These are phyloP conservation scores for Tenebrosternarchus preto DNA, from an alignment of 2,113 vertebrate species.

Conservation along the genomic window DNA sequence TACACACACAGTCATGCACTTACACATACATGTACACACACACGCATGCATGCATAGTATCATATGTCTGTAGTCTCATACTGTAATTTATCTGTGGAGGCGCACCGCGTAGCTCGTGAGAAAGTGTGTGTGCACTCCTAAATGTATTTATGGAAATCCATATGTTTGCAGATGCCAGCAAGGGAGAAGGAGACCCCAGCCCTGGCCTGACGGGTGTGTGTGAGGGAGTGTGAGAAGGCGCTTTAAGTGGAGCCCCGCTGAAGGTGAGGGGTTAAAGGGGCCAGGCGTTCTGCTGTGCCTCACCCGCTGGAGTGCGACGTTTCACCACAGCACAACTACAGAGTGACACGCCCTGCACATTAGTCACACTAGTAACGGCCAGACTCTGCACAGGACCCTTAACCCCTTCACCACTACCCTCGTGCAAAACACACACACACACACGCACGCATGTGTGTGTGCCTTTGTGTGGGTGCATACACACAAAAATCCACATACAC, in stretches of 20 bases:
- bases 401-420: constrained; percentile 61
- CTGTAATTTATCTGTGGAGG: constrained; percentile 19
- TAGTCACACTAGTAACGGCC: constrained; percentile 75
- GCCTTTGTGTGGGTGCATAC: too few species aligned
- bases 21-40: not conserved
- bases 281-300: constrained; percentile 75
- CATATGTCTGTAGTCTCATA: not conserved
- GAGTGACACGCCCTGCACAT: constrained; percentile 77
- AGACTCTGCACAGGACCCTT: constrained; percentile 63
- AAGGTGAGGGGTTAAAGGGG: constrained; percentile 75
- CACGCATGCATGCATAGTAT: not conserved
- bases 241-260: constrained; percentile 58
- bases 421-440: constrained; percentile 12
- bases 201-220: not conserved
- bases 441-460: too few species aligned
- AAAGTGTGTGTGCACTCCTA: constrained; percentile 1
- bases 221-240: not conserved
- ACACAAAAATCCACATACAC: constrained; percentile 24
- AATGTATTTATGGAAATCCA: constrained; percentile 36
- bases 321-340: constrained; percentile 79
- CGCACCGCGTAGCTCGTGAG: not conserved
- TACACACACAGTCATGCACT: not conserved
- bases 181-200: not conserved
- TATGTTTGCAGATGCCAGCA: constrained; percentile 22
- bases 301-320: constrained; percentile 75